Evolutionary conservation across 2,113 vertebrate species (phyloP), one percentile per base, ranked within the genome.

Genomic region (Halichoerus grypus): DNA sequence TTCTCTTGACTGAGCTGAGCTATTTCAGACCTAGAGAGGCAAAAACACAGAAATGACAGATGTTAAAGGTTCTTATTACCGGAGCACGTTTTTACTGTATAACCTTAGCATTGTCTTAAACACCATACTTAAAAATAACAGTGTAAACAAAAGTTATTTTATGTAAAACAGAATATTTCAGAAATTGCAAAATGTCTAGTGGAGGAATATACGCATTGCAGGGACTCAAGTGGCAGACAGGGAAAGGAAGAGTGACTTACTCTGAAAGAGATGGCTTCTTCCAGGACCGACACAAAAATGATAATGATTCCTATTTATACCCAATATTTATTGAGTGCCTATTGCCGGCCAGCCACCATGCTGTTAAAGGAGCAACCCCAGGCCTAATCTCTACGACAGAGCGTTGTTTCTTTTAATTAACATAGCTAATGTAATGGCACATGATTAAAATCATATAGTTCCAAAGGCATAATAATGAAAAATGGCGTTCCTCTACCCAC

Each of bases 1-100:
- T 99, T 99, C 98, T 99, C 99, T 98, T 99, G 98, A 94, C 96
- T 98, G 98, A 99, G 99, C 98, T 99, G 99, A 98, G 99, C 98
- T 96, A 99, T 97, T 98, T 99, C 99, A 79, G 97, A 98, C 98
- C 99, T 99, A 97, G 42, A 98, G 36, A 97, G 97, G 94, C 93
- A 87, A 97, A 91, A 98, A 98, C 72, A 98, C 83, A 98, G 89
- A 76, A 94, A 98, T 97, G 87, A 98, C 90, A 94, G 95, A 97
- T 97, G 96, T 98, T 97, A 97, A 97, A 97, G 97, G 96, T 97
- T 98, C 97, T 97, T 97, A 97, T 81, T 96, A 55, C 71, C 89
- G 96, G 93, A 2, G 87, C 16, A 57, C 42, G 26, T 63, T 96
- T 93, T 95, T 97, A 98, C 69, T 94, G 88, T 82, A 97, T 81